Percentiles rank a stretch among this genome's conserved stretches.
Evolutionary conservation across 2,888 invertebrate genomes (phyloP).

Genomic region (Theretra japonica): DNA sequence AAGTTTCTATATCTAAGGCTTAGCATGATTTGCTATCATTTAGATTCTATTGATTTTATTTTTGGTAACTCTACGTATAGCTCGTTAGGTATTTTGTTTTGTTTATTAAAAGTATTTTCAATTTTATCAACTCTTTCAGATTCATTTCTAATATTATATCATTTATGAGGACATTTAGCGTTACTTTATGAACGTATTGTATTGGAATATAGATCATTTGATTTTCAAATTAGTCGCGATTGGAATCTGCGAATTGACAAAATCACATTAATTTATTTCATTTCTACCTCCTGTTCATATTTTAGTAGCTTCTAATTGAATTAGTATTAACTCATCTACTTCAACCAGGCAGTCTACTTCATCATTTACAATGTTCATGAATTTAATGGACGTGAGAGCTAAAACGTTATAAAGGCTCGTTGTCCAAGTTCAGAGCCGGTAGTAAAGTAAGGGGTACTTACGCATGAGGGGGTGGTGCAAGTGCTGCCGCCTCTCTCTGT

Average conservation of each 20-base stretch:
- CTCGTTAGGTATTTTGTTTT: background rate
- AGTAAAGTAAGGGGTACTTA: slow-evolving; percentile 55
- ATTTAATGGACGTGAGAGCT: slow-evolving; percentile 69
- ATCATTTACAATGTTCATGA: slow-evolving; percentile 63
- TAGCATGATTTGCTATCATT: slow-evolving; percentile 40
- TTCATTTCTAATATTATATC: background rate
- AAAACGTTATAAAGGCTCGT: background rate
- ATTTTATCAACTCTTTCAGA: background rate
- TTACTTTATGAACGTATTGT: too few relatives aligned
- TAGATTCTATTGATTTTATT: slow-evolving; percentile 14
- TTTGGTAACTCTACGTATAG: background rate
- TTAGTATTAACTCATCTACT: background rate
- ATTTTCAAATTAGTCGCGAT: too few relatives aligned
- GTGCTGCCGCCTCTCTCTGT: slow-evolving; percentile 72
- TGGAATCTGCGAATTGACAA: background rate
- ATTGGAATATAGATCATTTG: too few relatives aligned
- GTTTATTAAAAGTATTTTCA: too few relatives aligned
- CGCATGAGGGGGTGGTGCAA: slow-evolving; percentile 80
- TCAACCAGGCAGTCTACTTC: background rate
- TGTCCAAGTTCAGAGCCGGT: background rate
- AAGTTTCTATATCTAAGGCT: slow-evolving; percentile 37
- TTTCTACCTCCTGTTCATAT: background rate
- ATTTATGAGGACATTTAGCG: background rate
- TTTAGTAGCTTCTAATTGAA: background rate
- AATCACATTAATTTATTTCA: background rate